Conservation (phyloP, 2,113 vertebrate genomes). For the Ceratotherium simum region DNA sequence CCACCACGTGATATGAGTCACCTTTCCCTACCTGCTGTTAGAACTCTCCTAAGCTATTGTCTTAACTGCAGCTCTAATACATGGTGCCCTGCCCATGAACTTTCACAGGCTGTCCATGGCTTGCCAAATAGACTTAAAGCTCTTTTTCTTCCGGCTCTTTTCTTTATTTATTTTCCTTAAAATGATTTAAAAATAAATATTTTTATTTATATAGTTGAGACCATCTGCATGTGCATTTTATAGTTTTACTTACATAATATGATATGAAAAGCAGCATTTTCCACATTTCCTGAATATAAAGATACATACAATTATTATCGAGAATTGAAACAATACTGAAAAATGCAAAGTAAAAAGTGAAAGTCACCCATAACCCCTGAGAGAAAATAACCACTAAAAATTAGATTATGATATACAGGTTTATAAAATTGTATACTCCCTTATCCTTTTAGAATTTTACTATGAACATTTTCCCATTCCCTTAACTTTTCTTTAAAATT, state of each 20-base stretch:
- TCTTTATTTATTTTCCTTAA: not conserved
- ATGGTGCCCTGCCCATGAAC: not conserved
- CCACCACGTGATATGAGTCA: not conserved
- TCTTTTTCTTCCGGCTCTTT: not conserved
- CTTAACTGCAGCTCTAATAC: not conserved
- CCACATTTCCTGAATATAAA: not conserved
- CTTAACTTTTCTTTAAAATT: constrained; percentile 24
- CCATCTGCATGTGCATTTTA: not conserved
- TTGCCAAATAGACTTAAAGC: not conserved
- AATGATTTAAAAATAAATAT: not conserved
- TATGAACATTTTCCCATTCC: not conserved
- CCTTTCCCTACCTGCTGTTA: not conserved
- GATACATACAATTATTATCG: not conserved
- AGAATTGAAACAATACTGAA: not conserved
- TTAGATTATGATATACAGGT: not conserved
- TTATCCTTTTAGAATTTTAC: not conserved
- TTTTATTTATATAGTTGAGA: not conserved
- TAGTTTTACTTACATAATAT: not conserved
- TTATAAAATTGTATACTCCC: not conserved
- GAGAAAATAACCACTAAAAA: constrained; percentile 7
- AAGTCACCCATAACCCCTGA: not conserved
- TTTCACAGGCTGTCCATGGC: not conserved
- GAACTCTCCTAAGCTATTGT: not conserved
- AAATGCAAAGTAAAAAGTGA: not conserved
- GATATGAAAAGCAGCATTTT: not conserved